Evolutionary conservation across 2,113 vertebrate species (phyloP).

Genomic region (Smithornis capensis): DNA sequence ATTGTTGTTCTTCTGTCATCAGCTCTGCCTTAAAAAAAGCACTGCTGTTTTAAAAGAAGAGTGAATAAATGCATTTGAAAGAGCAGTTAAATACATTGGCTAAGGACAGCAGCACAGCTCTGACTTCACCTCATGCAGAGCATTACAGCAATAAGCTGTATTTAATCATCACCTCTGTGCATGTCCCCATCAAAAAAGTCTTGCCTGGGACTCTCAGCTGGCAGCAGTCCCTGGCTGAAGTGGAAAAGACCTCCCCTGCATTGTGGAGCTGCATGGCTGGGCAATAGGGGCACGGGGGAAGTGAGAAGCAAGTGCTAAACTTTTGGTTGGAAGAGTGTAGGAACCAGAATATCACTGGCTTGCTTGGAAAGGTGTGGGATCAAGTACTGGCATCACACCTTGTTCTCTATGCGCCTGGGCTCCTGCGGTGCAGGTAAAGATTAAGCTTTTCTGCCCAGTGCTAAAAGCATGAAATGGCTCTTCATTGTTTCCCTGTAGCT

Average conservation of each 20-base stretch:
- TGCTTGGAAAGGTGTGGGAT: not conserved
- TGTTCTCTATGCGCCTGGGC: not conserved
- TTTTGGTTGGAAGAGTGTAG: not conserved
- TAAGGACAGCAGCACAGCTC: not conserved
- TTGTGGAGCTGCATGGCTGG: accelerated
- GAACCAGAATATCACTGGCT: not conserved
- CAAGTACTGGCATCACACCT: not conserved
- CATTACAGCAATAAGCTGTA: not conserved
- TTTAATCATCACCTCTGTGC: not conserved
- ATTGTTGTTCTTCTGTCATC: not conserved
- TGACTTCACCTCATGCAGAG: not conserved
- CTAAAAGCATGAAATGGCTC: not conserved
- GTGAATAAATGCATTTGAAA: not conserved
- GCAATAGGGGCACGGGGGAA: accelerated
- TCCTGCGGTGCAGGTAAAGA: not conserved
- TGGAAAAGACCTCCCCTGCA: not conserved
- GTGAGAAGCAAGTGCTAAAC: not conserved
- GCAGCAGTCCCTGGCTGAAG: accelerated
- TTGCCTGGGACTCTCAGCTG: not conserved
- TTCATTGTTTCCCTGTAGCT: not conserved
- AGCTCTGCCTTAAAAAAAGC: not conserved
- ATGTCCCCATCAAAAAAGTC: accelerated
- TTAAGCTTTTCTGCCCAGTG: not conserved
- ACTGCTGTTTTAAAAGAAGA: not conserved
- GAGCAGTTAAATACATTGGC: not conserved